Conservation (phyloP, 2,888 invertebrate species). For the Philonicus albiceps region DNA sequence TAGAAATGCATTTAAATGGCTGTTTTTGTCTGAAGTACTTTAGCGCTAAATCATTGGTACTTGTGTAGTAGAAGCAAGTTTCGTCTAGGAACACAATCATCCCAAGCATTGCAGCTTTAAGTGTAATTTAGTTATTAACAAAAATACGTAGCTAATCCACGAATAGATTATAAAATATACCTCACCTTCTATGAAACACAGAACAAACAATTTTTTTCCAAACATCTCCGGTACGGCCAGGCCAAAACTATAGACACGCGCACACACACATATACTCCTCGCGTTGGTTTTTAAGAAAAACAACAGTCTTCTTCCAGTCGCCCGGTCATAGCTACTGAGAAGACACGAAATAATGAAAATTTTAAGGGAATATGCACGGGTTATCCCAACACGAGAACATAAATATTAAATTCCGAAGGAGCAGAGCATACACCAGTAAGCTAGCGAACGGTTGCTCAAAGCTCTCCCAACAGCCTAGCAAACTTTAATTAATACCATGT, state of each 20-base stretch:
- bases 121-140: neutral
- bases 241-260: neutral
- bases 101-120: neutral
- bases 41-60: neutral
- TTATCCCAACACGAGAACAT: neutral
- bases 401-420: neutral
- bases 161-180: neutral
- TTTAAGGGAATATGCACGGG: neutral
- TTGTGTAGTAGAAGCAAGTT: neutral
- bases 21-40: slow-evolving; percentile 20
- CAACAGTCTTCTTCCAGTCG: neutral
- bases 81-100: neutral
- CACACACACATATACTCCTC: neutral
- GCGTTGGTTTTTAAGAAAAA: neutral
- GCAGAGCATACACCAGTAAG: neutral
- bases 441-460: neutral
- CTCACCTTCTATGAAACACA: neutral
- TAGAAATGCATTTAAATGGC: slow-evolving; percentile 18
- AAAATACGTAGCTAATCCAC: neutral
- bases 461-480: neutral
- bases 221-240: neutral
- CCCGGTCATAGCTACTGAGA: neutral
- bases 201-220: neutral
- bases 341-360: neutral
- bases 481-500: slow-evolving; percentile 4